These are phyloP conservation scores for Ranitomeya imitator DNA, from an alignment of 2,113 vertebrate genomes.

Conservation along the genomic window DNA sequence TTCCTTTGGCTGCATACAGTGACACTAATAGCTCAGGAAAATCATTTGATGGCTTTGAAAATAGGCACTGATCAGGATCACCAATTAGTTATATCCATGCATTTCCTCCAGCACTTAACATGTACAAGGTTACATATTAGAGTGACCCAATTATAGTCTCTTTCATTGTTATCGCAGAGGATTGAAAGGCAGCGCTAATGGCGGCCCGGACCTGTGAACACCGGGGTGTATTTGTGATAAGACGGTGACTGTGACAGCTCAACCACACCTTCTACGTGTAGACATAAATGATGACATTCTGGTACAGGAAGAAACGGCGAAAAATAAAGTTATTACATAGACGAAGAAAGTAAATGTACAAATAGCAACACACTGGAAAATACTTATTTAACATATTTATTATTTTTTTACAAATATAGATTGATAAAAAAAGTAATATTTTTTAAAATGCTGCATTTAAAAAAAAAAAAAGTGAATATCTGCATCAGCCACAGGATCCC, in stretches of 20 bases:
- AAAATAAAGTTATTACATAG: background rate
- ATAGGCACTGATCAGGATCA: slow-evolving; percentile 37
- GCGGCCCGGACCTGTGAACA: slow-evolving; percentile 33
- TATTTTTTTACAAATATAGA: no score
- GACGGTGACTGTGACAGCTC: background rate
- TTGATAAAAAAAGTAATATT: no score
- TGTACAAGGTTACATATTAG: slow-evolving; percentile 33
- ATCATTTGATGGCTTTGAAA: slow-evolving; percentile 52
- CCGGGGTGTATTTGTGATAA: slow-evolving; percentile 9
- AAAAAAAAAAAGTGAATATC: background rate
- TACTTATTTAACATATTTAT: background rate
- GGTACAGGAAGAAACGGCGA: background rate
- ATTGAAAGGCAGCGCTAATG: slow-evolving; percentile 26
- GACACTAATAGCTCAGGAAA: slow-evolving; percentile 48
- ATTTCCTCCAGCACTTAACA: slow-evolving; percentile 37
- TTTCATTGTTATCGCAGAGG: slow-evolving; percentile 35
- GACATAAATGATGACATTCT: slow-evolving; percentile 23
- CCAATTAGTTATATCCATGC: slow-evolving; percentile 45
- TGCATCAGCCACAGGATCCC: background rate
- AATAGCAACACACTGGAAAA: background rate
- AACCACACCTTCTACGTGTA: slow-evolving; percentile 3
- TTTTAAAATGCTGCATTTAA: no score
- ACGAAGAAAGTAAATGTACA: background rate
- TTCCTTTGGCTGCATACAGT: slow-evolving; percentile 45
- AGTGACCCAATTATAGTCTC: slow-evolving; percentile 28